phyloP scores from a whole-genome alignment of 1,140 invertebrate genomes.

The Drosophila guanche region DNA sequence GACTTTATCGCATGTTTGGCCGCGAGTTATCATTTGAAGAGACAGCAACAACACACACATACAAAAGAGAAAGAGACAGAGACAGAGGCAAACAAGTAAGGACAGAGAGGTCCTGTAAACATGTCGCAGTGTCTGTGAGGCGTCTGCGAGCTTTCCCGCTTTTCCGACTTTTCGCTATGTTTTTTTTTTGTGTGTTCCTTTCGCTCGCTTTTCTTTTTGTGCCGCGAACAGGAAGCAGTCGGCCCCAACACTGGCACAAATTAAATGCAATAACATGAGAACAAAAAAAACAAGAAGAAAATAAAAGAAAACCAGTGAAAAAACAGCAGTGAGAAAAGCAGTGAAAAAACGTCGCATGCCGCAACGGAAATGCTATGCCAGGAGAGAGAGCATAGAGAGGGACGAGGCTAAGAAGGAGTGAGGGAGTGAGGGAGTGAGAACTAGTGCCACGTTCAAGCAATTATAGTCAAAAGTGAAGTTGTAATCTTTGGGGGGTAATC shows the following conservation, averaged over 20 bases:
- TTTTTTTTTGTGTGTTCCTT: background rate
- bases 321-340: slow-evolving; percentile 27
- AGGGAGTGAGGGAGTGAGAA: background rate
- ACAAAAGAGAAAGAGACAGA: slow-evolving; percentile 15
- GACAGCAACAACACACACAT: slow-evolving; percentile 10
- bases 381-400: slow-evolving; percentile 18
- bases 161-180: slow-evolving; percentile 6
- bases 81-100: slow-evolving; percentile 1
- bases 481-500: slow-evolving; percentile 64
- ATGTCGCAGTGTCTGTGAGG: slow-evolving; percentile 64
- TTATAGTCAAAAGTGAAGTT: slow-evolving; percentile 75
- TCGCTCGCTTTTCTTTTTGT: slow-evolving; percentile 13
- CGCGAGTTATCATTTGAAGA: slow-evolving; percentile 72
- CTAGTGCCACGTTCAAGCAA: slow-evolving; percentile 72
- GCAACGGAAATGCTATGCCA: slow-evolving; percentile 44
- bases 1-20: slow-evolving; percentile 67
- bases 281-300: slow-evolving; percentile 51
- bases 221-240: slow-evolving; percentile 47
- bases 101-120: slow-evolving; percentile 29
- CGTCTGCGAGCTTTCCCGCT: slow-evolving; percentile 48
- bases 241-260: slow-evolving; percentile 62
- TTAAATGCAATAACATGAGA: slow-evolving; percentile 76
- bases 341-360: slow-evolving; percentile 22
- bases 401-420: too few relatives aligned
- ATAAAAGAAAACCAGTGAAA: slow-evolving; percentile 1